Conservation (phyloP, 2,888 invertebrate genomes). For the Coelogynopora nodosa region DNA sequence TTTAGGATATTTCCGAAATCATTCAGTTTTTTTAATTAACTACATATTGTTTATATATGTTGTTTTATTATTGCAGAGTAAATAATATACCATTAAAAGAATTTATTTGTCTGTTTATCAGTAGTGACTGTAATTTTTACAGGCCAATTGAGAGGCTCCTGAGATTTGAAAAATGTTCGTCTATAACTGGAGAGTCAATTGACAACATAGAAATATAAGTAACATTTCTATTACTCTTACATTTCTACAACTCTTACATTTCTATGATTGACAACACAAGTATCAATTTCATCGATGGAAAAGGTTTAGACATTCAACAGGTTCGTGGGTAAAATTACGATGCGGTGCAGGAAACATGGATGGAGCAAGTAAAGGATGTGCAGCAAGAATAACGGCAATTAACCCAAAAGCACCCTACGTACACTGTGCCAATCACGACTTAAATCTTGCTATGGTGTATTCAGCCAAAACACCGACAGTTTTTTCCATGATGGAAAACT, state of each 20-base stretch:
- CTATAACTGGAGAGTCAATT: not conserved
- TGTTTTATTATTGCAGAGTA: no score
- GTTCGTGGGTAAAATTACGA: conserved; percentile 25
- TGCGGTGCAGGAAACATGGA: conserved; percentile 22
- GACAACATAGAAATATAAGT: no score
- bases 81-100: no score
- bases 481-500: conserved; percentile 31
- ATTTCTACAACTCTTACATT: no score
- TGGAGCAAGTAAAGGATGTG: conserved; percentile 31
- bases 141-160: not conserved
- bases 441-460: conserved; percentile 28
- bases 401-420: conserved; percentile 23
- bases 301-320: conserved; percentile 28
- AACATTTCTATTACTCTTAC: no score
- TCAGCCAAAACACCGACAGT: conserved; percentile 31
- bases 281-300: conserved; percentile 28
- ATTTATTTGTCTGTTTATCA: no score
- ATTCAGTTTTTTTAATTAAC: no score
- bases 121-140: no score
- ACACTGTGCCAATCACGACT: conserved; percentile 31
- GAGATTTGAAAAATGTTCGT: not conserved
- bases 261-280: conserved; percentile 17
- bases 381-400: conserved; percentile 23
- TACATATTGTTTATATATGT: no score
- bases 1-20: no score